These are phyloP conservation scores for Steinernema carpocapsae DNA, from an alignment of 2,888 invertebrate genomes.

Conservation along the genomic window DNA sequence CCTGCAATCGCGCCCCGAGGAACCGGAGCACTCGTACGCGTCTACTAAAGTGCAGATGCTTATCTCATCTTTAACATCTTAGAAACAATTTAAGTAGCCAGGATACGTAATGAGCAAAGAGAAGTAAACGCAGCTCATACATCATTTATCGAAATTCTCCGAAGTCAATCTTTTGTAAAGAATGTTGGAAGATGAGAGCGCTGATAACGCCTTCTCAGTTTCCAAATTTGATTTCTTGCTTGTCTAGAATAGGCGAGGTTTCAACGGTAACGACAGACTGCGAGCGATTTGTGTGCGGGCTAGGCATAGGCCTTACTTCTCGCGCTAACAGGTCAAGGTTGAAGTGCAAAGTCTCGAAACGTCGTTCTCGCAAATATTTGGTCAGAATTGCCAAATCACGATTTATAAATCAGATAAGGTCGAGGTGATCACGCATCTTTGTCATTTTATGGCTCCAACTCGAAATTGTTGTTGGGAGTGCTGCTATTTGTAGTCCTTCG, in stretches of 20 bases:
- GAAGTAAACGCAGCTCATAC: not conserved
- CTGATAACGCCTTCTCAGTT: not conserved
- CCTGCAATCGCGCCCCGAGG: constrained; percentile 27
- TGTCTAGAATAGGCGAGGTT: too few species aligned
- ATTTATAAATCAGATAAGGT: constrained; percentile 22
- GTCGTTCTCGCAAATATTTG: not conserved
- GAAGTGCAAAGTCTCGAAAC: too few species aligned
- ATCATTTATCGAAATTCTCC: not conserved
- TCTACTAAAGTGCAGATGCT: constrained; percentile 35
- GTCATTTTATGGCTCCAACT: not conserved
- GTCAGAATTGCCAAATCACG: not conserved
- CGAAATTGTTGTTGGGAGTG: not conserved
- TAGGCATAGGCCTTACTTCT: too few species aligned
- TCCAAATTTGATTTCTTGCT: too few species aligned
- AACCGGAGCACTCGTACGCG: constrained; percentile 20
- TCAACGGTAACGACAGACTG: too few species aligned
- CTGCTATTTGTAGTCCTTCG: not conserved
- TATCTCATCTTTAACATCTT: constrained; percentile 20
- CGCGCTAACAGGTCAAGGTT: too few species aligned
- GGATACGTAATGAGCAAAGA: not conserved
- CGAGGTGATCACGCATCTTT: not conserved
- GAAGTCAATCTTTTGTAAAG: not conserved
- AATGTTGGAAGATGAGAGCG: not conserved
- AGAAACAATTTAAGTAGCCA: constrained; percentile 17
- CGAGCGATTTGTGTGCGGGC: too few species aligned